Base-by-base conservation (phyloP, 2,888 invertebrate species). In the Globia sparganii region DNA sequence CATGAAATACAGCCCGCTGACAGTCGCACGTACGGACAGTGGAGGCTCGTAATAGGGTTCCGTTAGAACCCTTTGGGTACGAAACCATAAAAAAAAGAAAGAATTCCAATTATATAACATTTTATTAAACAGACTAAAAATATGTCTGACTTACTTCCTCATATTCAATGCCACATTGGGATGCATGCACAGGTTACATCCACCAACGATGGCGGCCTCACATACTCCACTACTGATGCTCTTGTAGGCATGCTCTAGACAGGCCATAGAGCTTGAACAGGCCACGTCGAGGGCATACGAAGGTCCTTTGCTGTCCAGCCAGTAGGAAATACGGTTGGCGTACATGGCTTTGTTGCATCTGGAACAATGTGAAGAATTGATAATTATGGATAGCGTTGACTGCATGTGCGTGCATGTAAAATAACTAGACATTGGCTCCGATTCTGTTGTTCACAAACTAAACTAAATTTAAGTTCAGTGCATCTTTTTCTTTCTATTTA, bases 181-280 rank as follows among this genome's bases (percentile, higher is more conserved):
- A 70, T 97, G 96, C 75, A 97, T 91, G 80, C 97, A 97, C 21
- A 97, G 89, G 85, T 97, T 97, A 58, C 96, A 95, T 3, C 97
- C 97, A 1, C 97, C 97, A 2, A 97, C 97, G 58, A 97, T 94
- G 4, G 97, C 97, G 0, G 92, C 89, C 1, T 93, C 93, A 66
- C 93, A 93, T 13, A 89, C 81, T 0, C 93, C 94, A 0, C 80
- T 85, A 6, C 87, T 89, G n/a, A 94, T 92, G 40, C 86, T 84
- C 3, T 83, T 81, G 62, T 89, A 92, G 0, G 94, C 94, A 15
- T 91, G 89, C 64, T 93, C 91, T 0, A 94, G n/a, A 21, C 90
- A 90, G 0, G 89, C 88, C 86, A 90, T 88, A 5, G 92, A 91
- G 40, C 93, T 91, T 5, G 90, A 87, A 66, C 92, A 91, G 0